Base-by-base conservation (phyloP, 2,113 vertebrate genomes). In the Arvicanthis niloticus region DNA sequence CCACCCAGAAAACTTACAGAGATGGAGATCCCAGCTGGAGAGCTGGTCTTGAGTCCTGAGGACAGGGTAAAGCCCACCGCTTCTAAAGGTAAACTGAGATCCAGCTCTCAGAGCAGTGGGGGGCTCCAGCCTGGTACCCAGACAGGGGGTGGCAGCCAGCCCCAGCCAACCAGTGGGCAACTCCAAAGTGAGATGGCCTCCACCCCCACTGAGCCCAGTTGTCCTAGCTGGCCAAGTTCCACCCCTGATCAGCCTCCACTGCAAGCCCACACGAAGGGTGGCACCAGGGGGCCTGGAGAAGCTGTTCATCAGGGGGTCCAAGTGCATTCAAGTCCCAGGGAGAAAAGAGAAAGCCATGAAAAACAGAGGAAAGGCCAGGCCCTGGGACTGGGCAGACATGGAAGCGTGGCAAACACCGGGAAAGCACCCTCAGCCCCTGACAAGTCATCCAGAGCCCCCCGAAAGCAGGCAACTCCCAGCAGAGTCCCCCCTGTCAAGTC, bases 251-350 rank as follows among this genome's bases (percentile, higher is more conserved):
- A 98, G 91, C 98, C 96, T 31, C 93, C 88, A 0, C 62, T 93
- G 62, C 98, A 93, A 81, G 75, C 75, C 34, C 82, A 85, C 1
- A 0, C 95, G 78, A 99, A 98, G 60, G 95, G 95, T 12, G 98
- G 97, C 87, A 98, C 99, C 86, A 99, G 99, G 97, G 99, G 98
- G 51, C 98, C 98, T 92, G 99, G 99, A 98, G 99, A 99, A 4
- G 94, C 98, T 42, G 99, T 99, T 92, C 96, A 98, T 56, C 75
- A 97, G 48, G 98, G 97, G 89, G 95, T 98, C 88, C 99, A 98
- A 78, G 96, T 98, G 82, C 98, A 98, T 92, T 98, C 98, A 0
- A 98, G 98, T 40, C 99, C 99, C 91, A 98, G 99, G 26, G 99
- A 99, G 97, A 99, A 99, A 96, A 94, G 99, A 34, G 98, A 98